Conservation (phyloP, 2,113 vertebrate species). For the Polyodon spathula region DNA sequence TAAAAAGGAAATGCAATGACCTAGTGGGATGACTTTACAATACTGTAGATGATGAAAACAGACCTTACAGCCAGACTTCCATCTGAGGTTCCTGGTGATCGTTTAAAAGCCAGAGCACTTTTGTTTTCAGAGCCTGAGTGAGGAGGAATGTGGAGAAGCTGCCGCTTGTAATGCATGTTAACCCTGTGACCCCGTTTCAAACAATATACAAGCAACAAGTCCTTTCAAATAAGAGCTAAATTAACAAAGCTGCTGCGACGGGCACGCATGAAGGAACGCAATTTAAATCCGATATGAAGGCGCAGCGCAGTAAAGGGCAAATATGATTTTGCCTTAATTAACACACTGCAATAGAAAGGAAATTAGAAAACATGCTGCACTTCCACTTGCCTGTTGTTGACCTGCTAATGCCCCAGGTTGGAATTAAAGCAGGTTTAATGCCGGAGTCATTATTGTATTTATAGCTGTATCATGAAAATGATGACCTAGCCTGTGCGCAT, state of each 20-base stretch:
- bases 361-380: conserved; percentile 36
- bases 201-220: conserved; percentile 38
- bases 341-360: conserved; percentile 50
- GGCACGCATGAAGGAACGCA: conserved; percentile 38
- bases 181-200: conserved; percentile 51
- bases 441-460: conserved; percentile 4
- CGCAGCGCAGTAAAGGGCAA: conserved; percentile 38
- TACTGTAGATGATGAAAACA: neutral
- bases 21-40: too few species aligned
- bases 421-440: conserved; percentile 2
- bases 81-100: conserved; percentile 37
- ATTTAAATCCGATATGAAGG: conserved; percentile 42
- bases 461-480: neutral
- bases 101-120: conserved; percentile 38
- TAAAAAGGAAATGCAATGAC: too few species aligned
- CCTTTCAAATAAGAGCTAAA: conserved; percentile 48
- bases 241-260: conserved; percentile 33
- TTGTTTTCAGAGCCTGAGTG: neutral
- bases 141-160: neutral
- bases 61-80: neutral
- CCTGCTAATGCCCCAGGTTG: conserved; percentile 6
- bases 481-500: conserved; percentile 3
- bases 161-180: conserved; percentile 42
- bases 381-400: conserved; percentile 1
- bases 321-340: conserved; percentile 61